Evolutionary conservation across 53 echinoderm and acorn worm genomes (phyloP).

Genomic region (Crossaster papposus): DNA sequence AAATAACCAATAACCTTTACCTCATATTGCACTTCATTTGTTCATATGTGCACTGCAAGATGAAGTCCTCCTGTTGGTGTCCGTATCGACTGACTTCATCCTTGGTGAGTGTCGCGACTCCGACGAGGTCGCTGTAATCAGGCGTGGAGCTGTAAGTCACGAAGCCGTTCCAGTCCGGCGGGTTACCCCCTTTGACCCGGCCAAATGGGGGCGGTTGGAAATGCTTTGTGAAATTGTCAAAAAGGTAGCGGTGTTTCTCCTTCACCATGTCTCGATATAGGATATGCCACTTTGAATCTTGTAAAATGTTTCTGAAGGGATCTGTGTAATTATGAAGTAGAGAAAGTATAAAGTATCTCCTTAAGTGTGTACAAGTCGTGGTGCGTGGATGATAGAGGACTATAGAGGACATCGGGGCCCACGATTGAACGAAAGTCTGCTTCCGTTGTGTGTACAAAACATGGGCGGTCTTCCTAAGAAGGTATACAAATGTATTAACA

Average conservation of each 20-base stretch:
- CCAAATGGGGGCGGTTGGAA: constrained; percentile 10
- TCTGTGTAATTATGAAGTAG: background rate
- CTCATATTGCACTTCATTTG: constrained; percentile 54
- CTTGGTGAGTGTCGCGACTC: constrained; percentile 16
- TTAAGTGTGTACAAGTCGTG: too few relatives aligned
- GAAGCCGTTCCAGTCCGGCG: constrained; percentile 64
- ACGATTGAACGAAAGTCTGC: too few relatives aligned
- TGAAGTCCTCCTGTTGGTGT: constrained; percentile 61
- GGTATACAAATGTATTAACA: too few relatives aligned
- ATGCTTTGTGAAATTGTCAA: background rate
- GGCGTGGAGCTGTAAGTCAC: constrained; percentile 55
- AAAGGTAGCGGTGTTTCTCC: background rate
- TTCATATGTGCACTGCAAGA: constrained; percentile 66
- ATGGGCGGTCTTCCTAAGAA: too few relatives aligned
- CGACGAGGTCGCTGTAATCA: constrained; percentile 56
- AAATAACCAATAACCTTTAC: constrained; percentile 12
- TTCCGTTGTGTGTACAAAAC: too few relatives aligned
- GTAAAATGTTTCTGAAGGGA: constrained; percentile 2
- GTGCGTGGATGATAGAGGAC: too few relatives aligned
- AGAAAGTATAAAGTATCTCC: background rate
- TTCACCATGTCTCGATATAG: background rate
- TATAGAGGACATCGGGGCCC: too few relatives aligned
- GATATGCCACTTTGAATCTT: constrained; percentile 4
- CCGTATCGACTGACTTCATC: constrained; percentile 46
- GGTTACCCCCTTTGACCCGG: constrained; percentile 45